Percentiles rank a stretch among this genome's conserved stretches.
These are phyloP conservation scores for Parapsyche elsis DNA, from an alignment of 1,140 invertebrate species.

Conservation along the genomic window DNA sequence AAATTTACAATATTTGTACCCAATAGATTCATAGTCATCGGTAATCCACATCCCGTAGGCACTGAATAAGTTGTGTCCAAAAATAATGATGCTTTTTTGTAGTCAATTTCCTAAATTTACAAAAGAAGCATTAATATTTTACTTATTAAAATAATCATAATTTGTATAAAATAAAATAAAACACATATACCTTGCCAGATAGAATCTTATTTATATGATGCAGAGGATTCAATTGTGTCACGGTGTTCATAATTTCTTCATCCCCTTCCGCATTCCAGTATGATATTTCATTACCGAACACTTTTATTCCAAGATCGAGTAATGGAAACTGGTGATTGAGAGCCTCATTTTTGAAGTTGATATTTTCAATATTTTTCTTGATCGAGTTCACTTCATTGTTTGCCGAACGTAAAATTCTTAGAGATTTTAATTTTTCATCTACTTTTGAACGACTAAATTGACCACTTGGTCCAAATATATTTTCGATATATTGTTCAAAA, in stretches of 20 bases:
- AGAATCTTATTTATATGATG: constrained; percentile 76
- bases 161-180: constrained; percentile 54
- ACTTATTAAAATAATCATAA: constrained; percentile 69
- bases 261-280: constrained; percentile 76
- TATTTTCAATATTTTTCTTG: constrained; percentile 67
- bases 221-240: constrained; percentile 75
- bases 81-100: constrained; percentile 83
- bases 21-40: constrained; percentile 83
- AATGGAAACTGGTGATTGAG: constrained; percentile 63
- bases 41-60: constrained; percentile 86
- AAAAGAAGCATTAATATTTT: constrained; percentile 69
- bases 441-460: constrained; percentile 74
- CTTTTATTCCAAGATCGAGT: constrained; percentile 64
- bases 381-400: constrained; percentile 67
- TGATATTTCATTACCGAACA: constrained; percentile 83
- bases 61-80: constrained; percentile 87
- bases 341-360: constrained; percentile 72
- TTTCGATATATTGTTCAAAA: constrained; percentile 85
- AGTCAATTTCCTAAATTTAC: constrained; percentile 74
- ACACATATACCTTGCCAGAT: constrained; percentile 75
- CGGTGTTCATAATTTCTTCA: constrained; percentile 71
- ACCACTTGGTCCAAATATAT: constrained; percentile 81
- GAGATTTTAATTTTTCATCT: constrained; percentile 68
- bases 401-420: constrained; percentile 68
- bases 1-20: constrained; percentile 87